Percentiles rank a stretch among this genome's conserved stretches.
phyloP scores from a whole-genome alignment of 1,140 invertebrate species.

The Pseudomyrmex concolor region DNA sequence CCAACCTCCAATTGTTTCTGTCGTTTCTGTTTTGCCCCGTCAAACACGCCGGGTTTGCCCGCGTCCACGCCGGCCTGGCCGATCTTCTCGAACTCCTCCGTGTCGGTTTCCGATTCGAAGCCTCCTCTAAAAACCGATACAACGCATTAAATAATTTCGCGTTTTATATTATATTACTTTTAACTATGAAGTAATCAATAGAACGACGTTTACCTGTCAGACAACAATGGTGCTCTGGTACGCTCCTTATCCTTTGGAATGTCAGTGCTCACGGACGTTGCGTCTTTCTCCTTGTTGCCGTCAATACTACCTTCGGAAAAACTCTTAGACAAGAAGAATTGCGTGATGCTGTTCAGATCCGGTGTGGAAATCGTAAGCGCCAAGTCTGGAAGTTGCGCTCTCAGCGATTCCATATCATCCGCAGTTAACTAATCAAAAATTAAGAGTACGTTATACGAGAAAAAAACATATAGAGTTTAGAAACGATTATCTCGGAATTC shows the following conservation, averaged over 20 bases:
- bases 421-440: slow-evolving; percentile 81
- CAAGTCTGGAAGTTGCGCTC: slow-evolving; percentile 88
- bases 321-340: slow-evolving; percentile 88
- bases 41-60: slow-evolving; percentile 80
- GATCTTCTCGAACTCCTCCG: slow-evolving; percentile 93
- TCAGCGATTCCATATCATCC: slow-evolving; percentile 90
- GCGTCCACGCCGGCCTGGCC: slow-evolving; percentile 86
- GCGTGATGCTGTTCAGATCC: slow-evolving; percentile 89
- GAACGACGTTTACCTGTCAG: slow-evolving; percentile 77
- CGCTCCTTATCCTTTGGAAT: slow-evolving; percentile 74
- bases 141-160: neutral
- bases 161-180: neutral
- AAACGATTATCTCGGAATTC: neutral
- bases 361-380: slow-evolving; percentile 85
- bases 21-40: slow-evolving; percentile 75
- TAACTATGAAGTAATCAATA: neutral
- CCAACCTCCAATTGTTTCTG: slow-evolving; percentile 84
- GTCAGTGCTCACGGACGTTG: slow-evolving; percentile 75
- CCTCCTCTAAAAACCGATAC: slow-evolving; percentile 84
- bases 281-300: slow-evolving; percentile 80
- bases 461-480: neutral
- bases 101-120: slow-evolving; percentile 92
- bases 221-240: slow-evolving; percentile 73
- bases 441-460: neutral
- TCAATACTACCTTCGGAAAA: slow-evolving; percentile 78